Base-by-base conservation (phyloP, 2,888 invertebrate species). In the Hypselothyrea guttata region DNA sequence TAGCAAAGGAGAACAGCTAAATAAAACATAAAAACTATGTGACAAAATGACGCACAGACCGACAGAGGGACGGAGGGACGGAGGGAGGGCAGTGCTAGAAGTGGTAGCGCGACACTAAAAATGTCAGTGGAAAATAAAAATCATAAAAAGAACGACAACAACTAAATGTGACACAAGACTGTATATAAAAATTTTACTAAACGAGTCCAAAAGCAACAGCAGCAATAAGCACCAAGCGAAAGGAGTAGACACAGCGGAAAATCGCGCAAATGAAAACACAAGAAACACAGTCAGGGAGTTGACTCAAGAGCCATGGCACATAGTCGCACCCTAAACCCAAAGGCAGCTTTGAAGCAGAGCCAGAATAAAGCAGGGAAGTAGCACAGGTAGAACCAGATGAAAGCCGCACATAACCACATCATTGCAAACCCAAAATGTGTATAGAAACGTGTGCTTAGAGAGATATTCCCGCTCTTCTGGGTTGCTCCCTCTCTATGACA, bases 1-100 rank as follows among this genome's bases (percentile, higher is more conserved):
- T 15, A 16, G 37, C 7, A 7, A 12, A 13, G 34, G 3, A 65
- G 49, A 35, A 52, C 62, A 48, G 47, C 65, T 71, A 79, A 85
- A 85, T 85, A 85, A 83, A 85, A 85, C 76, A 83, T 72, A 83
- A 83, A 81, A 85, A 83, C 66, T 79, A 85, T 79, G 85, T 85
- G 86, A 83, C 69, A 79, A 78, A 72, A 68, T 68, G 68, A 45
- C 54, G 58, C 55, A 67, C 55, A 53, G 22, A 30, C 41, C 7
- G 18, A 48, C 38, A 42, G 4, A 8, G n/a, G 11, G 12, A 44
- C 7, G 2, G 4, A 8, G 9, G 31, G 31, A 33, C 28, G 4
- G 31, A 7, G 12, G 35, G 7, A 28, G 4, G 7, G 18, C 8
- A n/a, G 8, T 31, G 11, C 31, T 30, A 16, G 30, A 11, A 11